Base-by-base conservation (phyloP, 2,797 vertebrate species). In the Uromys caudimaculatus region DNA sequence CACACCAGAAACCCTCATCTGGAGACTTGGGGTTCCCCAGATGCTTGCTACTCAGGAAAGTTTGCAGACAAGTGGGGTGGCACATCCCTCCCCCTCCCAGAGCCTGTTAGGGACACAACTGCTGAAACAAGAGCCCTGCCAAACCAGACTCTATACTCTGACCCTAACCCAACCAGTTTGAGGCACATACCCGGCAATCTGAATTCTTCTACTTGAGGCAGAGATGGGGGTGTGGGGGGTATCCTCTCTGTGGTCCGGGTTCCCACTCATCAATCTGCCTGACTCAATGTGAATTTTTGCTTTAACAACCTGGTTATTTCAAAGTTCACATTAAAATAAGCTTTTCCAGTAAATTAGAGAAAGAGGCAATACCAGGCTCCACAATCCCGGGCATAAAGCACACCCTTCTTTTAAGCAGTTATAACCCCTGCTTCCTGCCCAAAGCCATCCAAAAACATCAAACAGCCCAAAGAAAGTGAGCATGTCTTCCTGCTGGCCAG, bases 401-500 rank as follows among this genome's bases (percentile, higher is more conserved):
- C 19, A 50, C 89, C 47, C 52, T 35, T 84, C 91, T 93, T 96
- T 92, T 84, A 79, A 89, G 62, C n/a, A 73, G 92, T n/a, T 24
- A 10, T 13, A 52, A 95, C 97, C 91, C 85, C 89, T 21, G 88
- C 54, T 91, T 95, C 83, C 88, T 89, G 82, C 64, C 90, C 90
- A 93, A 92, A 95, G 93, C 73, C 90, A 85, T 94, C 90, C 90
- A 91, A 82, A 97, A 87, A 89, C 94, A 97, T 97, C 89, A 94
- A 97, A 87, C 93, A 82, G 85, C 93, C 97, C 85, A 54, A 95
- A 86, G 95, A 97, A 97, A 97, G 97, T 81, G 92, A 95, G 95
- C 52, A n/a, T 52, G 89, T 87, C 95, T 98, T 97, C 97, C 95
- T 96, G 87, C 97, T 97, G 97, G 95, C 93, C 83, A 79, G 32